A percentile compares a stretch with the other conserved stretches of the same genome.
Evolutionary conservation across 2,888 invertebrate genomes (phyloP).

Genomic region (Synanthedon formicaeformis): DNA sequence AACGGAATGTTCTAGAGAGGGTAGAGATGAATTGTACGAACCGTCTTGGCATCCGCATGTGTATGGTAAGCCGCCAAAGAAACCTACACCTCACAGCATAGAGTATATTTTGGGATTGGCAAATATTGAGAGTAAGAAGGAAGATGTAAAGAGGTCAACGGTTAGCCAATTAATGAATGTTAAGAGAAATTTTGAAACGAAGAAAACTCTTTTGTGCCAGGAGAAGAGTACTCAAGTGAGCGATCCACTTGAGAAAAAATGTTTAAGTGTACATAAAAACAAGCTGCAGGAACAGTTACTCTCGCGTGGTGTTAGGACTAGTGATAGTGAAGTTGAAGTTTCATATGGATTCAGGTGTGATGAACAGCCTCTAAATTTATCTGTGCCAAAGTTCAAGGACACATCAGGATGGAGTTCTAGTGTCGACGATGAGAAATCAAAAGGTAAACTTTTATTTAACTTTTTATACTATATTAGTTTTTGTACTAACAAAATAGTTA

Average conservation of each 20-base stretch:
- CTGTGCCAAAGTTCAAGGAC: constrained; percentile 67
- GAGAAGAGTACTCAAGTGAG: constrained; percentile 48
- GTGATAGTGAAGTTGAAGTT: constrained; percentile 45
- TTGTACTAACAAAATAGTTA: background rate
- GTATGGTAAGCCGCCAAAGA: constrained; percentile 83
- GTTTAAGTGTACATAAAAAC: constrained; percentile 47
- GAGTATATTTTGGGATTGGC: constrained; percentile 84
- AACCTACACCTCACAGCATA: constrained; percentile 88
- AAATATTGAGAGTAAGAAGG: constrained; percentile 19
- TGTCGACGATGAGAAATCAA: constrained; percentile 9
- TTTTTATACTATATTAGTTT: background rate
- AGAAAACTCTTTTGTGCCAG: constrained; percentile 19
- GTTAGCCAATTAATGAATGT: constrained; percentile 47
- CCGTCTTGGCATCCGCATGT: constrained; percentile 90
- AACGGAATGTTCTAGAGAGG: constrained; percentile 7
- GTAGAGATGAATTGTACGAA: constrained; percentile 24
- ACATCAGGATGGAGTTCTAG: constrained; percentile 31
- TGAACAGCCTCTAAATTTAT: constrained; percentile 72
- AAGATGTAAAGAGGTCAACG: constrained; percentile 17
- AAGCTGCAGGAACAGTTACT: constrained; percentile 55
- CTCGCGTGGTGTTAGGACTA: constrained; percentile 46
- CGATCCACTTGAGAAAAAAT: constrained; percentile 32
- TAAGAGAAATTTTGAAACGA: constrained; percentile 41
- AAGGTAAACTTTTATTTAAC: background rate
- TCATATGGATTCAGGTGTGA: constrained; percentile 33